A percentile compares a stretch with the other conserved stretches of the same genome.
phyloP scores from a whole-genome alignment of 2,888 invertebrate genomes.

The Lydus trimaculatus region DNA sequence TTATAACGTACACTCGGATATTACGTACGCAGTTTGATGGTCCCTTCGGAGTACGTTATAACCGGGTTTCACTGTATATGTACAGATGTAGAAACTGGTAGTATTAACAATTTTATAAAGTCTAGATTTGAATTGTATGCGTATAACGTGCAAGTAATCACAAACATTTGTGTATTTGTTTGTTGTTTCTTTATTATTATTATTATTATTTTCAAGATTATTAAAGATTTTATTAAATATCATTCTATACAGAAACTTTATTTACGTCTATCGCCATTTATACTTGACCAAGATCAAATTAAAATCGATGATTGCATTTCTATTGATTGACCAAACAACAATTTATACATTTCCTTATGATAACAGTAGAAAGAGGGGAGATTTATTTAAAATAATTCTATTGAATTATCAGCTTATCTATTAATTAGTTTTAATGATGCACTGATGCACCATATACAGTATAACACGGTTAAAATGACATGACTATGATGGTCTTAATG shows the following conservation, averaged over 20 bases:
- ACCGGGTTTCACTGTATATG: no score
- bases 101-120: not conserved
- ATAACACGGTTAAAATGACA: not conserved
- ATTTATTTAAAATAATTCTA: not conserved
- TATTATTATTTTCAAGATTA: not conserved
- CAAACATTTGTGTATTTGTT: not conserved
- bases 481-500: not conserved
- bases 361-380: not conserved
- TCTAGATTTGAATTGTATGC: not conserved
- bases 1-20: no score
- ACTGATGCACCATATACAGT: not conserved
- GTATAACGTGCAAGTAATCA: not conserved
- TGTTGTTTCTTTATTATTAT: no score
- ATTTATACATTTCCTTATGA: not conserved
- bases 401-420: not conserved
- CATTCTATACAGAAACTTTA: not conserved
- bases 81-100: not conserved
- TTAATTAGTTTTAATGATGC: not conserved
- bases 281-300: not conserved
- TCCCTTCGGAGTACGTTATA: no score
- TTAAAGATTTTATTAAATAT: not conserved
- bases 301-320: constrained; percentile 6
- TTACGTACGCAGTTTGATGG: no score
- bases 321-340: not conserved
- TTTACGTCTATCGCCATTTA: not conserved